These are phyloP conservation scores for Melanotaenia trifasciata DNA, from an alignment of 2,797 vertebrate genomes.

Conservation along the genomic window DNA sequence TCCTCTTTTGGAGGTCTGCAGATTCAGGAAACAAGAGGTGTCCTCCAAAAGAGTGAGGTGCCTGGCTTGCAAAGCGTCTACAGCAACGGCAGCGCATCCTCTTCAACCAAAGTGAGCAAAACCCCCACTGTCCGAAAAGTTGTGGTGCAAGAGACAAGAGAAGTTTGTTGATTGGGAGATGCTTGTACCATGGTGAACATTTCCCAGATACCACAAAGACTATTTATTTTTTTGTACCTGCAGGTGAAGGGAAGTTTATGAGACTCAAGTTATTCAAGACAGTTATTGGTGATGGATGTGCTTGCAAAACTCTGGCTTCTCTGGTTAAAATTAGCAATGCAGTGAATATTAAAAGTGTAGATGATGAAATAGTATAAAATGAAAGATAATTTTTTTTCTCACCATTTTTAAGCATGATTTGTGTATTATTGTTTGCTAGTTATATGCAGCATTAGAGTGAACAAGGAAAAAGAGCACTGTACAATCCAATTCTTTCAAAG, in stretches of 20 bases:
- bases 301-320: background rate
- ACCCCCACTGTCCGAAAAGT: conserved; percentile 38
- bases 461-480: background rate
- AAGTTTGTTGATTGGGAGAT: background rate
- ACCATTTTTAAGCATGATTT: background rate
- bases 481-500: too few relatives aligned
- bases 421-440: background rate
- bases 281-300: background rate
- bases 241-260: conserved; percentile 12
- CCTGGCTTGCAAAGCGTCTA: conserved; percentile 36
- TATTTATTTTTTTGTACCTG: background rate
- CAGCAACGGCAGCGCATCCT: conserved; percentile 24
- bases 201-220: background rate
- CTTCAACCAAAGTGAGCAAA: conserved; percentile 32
- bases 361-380: background rate
- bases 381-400: background rate
- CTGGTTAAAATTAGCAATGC: background rate
- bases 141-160: conserved; percentile 55
- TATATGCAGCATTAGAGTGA: too few relatives aligned
- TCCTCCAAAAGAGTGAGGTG: conserved; percentile 14
- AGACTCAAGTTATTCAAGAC: background rate
- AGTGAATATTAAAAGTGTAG: background rate
- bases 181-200: background rate
- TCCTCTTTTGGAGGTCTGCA: conserved; percentile 31
- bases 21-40: conserved; percentile 46